Evolutionary conservation across 2,113 vertebrate species (phyloP).

Genomic region (Thomomys bottae): DNA sequence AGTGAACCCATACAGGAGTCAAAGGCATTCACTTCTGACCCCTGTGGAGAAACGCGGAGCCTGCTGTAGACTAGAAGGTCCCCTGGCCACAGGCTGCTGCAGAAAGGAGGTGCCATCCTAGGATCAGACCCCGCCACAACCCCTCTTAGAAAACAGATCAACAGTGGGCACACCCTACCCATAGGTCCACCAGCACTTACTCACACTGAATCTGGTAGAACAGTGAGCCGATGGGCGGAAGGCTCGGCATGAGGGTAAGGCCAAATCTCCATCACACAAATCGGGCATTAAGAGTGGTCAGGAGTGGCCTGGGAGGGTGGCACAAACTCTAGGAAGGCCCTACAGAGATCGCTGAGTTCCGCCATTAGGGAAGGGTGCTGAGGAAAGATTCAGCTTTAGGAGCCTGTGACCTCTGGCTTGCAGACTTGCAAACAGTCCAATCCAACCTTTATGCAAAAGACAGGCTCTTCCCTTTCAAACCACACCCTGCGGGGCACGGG

Average conservation of each 20-base stretch:
- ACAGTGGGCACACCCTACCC: not conserved
- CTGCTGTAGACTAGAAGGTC: not conserved
- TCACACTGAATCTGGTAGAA: not conserved
- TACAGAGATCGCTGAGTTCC: accelerated
- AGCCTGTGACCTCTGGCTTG: not conserved
- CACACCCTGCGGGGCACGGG: accelerated
- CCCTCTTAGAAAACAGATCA: not conserved
- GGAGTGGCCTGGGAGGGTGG: too few relatives aligned
- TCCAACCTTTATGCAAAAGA: not conserved
- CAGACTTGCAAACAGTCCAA: not conserved
- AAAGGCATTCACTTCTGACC: not conserved
- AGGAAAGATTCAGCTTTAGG: not conserved
- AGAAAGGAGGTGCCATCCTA: not conserved
- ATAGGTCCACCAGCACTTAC: not conserved
- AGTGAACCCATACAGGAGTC: not conserved
- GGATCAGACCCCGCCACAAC: not conserved
- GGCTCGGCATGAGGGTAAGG: not conserved
- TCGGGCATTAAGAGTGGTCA: not conserved
- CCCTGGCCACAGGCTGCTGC: not conserved
- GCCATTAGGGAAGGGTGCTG: accelerated
- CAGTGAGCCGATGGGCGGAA: not conserved
- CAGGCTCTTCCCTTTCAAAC: accelerated
- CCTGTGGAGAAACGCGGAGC: too few relatives aligned
- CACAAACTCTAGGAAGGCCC: not conserved
- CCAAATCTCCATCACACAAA: not conserved